phyloP scores from a whole-genome alignment of 2,888 invertebrate genomes.

The Baccha elongata region DNA sequence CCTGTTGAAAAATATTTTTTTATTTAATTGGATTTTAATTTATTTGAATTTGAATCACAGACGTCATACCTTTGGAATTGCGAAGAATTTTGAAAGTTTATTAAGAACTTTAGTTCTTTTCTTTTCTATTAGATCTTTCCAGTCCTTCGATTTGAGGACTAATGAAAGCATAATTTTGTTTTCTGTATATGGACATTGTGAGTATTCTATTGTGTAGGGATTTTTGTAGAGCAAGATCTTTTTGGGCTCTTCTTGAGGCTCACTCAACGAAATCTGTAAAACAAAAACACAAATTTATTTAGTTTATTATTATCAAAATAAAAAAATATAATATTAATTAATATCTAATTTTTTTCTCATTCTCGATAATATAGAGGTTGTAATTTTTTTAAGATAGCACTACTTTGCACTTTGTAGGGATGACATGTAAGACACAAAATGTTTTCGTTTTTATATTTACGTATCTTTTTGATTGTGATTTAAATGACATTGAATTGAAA shows the following conservation, averaged over 20 bases:
- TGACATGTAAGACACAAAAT: too few relatives aligned
- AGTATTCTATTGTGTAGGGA: conserved; percentile 64
- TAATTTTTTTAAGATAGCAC: too few relatives aligned
- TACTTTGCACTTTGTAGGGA: too few relatives aligned
- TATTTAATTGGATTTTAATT: background rate
- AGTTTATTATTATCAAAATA: background rate
- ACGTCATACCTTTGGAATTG: conserved; percentile 80
- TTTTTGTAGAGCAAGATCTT: conserved; percentile 54
- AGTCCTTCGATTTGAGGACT: conserved; percentile 80
- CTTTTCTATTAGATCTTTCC: conserved; percentile 79
- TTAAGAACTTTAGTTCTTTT: conserved; percentile 79
- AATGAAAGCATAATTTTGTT: conserved; percentile 81
- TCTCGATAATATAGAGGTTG: too few relatives aligned
- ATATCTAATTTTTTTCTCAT: too few relatives aligned
- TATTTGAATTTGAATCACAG: conserved; percentile 16
- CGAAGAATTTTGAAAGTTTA: conserved; percentile 82
- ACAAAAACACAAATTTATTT: background rate
- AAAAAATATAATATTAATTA: too few relatives aligned
- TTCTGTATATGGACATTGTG: conserved; percentile 78
- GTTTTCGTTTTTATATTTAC: too few relatives aligned
- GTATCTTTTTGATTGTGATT: too few relatives aligned
- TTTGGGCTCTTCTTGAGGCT: conserved; percentile 60
- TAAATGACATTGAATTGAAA: too few relatives aligned
- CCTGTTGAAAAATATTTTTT: conserved; percentile 74
- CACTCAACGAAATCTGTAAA: conserved; percentile 45